Evolutionary conservation across 1,140 invertebrate genomes (phyloP).

Genomic region (Cotesia glomerata): DNA sequence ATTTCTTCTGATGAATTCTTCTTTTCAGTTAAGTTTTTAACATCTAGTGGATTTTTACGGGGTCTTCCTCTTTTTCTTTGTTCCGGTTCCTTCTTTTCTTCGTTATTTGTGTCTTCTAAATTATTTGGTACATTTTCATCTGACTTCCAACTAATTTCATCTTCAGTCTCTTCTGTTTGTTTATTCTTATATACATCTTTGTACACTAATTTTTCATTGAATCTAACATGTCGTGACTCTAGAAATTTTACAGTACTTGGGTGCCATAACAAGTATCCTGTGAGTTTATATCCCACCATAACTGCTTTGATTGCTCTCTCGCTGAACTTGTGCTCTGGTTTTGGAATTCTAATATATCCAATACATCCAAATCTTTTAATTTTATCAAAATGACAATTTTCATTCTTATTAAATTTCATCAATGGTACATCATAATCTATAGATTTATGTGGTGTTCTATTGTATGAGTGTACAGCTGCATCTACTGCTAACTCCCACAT

Average conservation of each 20-base stretch:
- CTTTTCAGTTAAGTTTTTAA: no score
- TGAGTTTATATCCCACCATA: constrained; percentile 14
- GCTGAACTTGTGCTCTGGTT: neutral
- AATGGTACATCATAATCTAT: no score
- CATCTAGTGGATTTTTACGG: neutral
- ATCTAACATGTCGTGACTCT: constrained; percentile 12
- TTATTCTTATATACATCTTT: constrained; percentile 4
- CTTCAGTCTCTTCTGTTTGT: constrained; percentile 1
- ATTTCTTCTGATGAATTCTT: no score
- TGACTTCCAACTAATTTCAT: neutral
- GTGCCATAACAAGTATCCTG: neutral
- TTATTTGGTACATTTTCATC: neutral
- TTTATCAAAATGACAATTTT: no score
- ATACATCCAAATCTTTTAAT: no score
- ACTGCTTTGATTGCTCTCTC: neutral
- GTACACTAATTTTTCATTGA: constrained; percentile 17
- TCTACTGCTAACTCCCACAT: no score
- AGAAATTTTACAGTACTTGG: constrained; percentile 12
- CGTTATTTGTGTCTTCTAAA: neutral
- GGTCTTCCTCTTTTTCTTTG: no score
- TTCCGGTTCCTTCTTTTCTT: no score
- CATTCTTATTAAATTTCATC: no score
- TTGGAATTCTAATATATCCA: no score
- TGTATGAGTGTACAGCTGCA: no score
- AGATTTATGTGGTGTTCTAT: no score